Evolutionary conservation across 2,888 invertebrate species (phyloP).

Genomic region (Tiliacea aurago): DNA sequence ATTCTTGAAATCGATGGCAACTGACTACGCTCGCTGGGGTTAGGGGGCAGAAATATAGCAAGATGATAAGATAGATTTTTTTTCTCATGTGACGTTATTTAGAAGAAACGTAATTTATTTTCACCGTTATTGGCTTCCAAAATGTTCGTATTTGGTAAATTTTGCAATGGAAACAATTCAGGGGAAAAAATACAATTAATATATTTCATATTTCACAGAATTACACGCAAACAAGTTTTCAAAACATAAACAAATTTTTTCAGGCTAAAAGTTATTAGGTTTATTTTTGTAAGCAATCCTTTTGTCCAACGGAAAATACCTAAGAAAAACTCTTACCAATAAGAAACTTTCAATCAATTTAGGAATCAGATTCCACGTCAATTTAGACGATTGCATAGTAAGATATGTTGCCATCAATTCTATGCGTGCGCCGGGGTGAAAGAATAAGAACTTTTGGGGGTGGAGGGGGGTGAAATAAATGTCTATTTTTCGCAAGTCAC

Average conservation of each 20-base stretch:
- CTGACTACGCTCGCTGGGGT: not conserved
- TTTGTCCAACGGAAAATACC: not conserved
- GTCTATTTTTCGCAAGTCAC: conserved; percentile 89
- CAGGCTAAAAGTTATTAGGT: not conserved
- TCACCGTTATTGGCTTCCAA: fast-evolving
- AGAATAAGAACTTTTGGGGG: conserved; percentile 75
- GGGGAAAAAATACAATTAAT: too few species aligned
- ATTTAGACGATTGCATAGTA: conserved; percentile 48
- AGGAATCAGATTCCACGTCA: conserved; percentile 39
- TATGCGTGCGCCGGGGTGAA: conserved; percentile 68
- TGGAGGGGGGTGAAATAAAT: conserved; percentile 77
- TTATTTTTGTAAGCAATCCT: not conserved
- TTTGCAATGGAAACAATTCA: not conserved
- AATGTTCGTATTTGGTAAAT: not conserved
- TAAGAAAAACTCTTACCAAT: conserved; percentile 5
- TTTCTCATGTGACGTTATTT: conserved; percentile 1
- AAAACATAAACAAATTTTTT: not conserved
- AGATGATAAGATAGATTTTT: not conserved
- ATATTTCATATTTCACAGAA: not conserved
- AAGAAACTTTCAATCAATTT: conserved; percentile 45
- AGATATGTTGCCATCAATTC: conserved; percentile 55
- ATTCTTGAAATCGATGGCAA: conserved; percentile 74
- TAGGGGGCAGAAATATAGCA: conserved; percentile 12
- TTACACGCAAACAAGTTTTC: not conserved
- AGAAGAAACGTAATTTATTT: not conserved